These are phyloP conservation scores for Eremophila alpestris DNA, from an alignment of 2,797 vertebrate genomes.

Conservation along the genomic window DNA sequence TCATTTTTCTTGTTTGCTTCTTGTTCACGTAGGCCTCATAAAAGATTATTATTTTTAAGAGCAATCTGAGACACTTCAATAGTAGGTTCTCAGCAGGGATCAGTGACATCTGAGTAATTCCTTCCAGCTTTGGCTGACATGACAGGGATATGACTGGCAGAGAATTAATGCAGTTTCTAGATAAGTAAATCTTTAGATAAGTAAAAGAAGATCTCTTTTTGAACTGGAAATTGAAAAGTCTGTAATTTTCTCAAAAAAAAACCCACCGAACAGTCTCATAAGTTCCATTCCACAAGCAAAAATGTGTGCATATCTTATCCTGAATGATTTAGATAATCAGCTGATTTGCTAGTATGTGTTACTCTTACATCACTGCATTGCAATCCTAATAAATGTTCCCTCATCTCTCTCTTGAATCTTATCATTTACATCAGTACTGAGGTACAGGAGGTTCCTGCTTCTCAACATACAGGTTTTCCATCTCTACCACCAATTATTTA, in stretches of 20 bases:
- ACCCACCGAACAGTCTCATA: neutral
- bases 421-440: neutral
- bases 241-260: neutral
- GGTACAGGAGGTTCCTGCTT: neutral
- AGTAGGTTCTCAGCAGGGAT: neutral
- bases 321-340: neutral
- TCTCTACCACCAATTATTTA: neutral
- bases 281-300: neutral
- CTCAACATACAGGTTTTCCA: neutral
- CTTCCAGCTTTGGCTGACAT: neutral
- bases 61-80: neutral
- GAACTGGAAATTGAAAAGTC: neutral
- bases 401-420: neutral
- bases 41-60: slow-evolving; percentile 2
- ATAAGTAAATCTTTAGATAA: neutral
- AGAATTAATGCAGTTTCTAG: neutral
- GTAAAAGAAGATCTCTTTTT: neutral
- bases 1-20: slow-evolving; percentile 9
- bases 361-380: neutral
- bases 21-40: neutral
- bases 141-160: neutral
- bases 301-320: neutral
- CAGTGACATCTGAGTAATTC: neutral
- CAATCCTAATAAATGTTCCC: neutral
- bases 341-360: neutral